Evolutionary conservation across 2,113 vertebrate genomes (phyloP).

Genomic region (Percopsis transmontana): DNA sequence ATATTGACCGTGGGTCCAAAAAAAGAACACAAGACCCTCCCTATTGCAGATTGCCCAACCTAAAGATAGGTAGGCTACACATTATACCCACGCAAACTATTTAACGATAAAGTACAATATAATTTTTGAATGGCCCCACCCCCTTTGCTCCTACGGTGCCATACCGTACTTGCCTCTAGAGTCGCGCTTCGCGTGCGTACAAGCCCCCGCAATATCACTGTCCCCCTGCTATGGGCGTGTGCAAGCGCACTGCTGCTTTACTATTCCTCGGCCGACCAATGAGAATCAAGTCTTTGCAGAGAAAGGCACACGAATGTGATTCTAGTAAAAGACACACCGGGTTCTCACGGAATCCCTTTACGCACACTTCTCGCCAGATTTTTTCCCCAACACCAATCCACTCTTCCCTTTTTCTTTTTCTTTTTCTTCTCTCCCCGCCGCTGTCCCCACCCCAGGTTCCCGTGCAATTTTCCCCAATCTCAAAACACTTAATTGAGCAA

Average conservation of each 20-base stretch:
- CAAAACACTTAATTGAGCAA: constrained; percentile 90
- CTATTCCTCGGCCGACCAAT: constrained; percentile 75
- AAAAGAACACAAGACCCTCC: constrained; percentile 14
- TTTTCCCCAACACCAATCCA: constrained; percentile 66
- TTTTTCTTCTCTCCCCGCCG: constrained; percentile 65
- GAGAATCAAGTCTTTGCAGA: constrained; percentile 56
- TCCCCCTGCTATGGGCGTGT: constrained; percentile 58
- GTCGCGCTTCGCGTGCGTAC: constrained; percentile 45
- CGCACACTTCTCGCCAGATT: constrained; percentile 68
- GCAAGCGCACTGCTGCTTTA: constrained; percentile 68
- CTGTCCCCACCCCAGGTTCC: constrained; percentile 72
- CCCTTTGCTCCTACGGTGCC: constrained; percentile 54
- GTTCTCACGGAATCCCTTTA: constrained; percentile 76
- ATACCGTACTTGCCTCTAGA: constrained; percentile 51
- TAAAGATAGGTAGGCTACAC: neutral
- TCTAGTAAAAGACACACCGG: constrained; percentile 69
- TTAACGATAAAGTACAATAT: constrained; percentile 50
- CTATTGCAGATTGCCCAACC: neutral
- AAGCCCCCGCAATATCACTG: constrained; percentile 59
- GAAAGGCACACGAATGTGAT: constrained; percentile 73
- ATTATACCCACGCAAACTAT: constrained; percentile 19
- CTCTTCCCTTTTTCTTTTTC: constrained; percentile 63
- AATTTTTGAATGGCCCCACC: constrained; percentile 71
- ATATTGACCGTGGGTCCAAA: constrained; percentile 44
- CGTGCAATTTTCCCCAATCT: constrained; percentile 76